Conservation (phyloP, 2,113 vertebrate genomes). For the Rallus limicola region DNA sequence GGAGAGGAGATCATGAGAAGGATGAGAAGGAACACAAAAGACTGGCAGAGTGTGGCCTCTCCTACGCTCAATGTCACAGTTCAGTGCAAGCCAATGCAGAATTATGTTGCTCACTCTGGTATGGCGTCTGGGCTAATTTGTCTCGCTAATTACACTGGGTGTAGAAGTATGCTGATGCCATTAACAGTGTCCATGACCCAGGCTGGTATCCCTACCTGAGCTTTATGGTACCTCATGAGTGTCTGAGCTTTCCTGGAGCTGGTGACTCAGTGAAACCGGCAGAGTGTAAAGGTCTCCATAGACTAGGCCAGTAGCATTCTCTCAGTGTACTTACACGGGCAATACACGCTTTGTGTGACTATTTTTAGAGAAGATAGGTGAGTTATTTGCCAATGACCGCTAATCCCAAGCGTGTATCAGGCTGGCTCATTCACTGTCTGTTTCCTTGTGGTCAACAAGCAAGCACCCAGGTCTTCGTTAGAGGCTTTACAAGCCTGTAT, state of each 20-base stretch:
- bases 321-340: background rate
- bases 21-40: background rate
- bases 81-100: slow-evolving; percentile 17
- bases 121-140: slow-evolving; percentile 42
- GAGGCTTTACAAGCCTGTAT: background rate
- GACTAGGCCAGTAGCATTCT: background rate
- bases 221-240: background rate
- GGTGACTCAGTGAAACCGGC: background rate
- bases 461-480: background rate
- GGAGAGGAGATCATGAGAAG: background rate
- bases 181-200: background rate
- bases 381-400: background rate
- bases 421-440: background rate
- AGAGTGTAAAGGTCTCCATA: background rate
- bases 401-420: background rate
- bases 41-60: background rate
- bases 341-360: background rate
- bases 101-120: background rate
- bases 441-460: background rate
- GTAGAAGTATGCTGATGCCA: background rate
- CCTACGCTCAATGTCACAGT: background rate
- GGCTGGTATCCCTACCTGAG: background rate
- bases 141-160: background rate
- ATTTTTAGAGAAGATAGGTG: background rate
- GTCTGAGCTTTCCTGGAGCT: background rate